Percentiles rank a stretch among this genome's conserved stretches.
These are phyloP conservation scores for Drosophila basisetae DNA, from an alignment of 2,888 invertebrate genomes.

Conservation along the genomic window DNA sequence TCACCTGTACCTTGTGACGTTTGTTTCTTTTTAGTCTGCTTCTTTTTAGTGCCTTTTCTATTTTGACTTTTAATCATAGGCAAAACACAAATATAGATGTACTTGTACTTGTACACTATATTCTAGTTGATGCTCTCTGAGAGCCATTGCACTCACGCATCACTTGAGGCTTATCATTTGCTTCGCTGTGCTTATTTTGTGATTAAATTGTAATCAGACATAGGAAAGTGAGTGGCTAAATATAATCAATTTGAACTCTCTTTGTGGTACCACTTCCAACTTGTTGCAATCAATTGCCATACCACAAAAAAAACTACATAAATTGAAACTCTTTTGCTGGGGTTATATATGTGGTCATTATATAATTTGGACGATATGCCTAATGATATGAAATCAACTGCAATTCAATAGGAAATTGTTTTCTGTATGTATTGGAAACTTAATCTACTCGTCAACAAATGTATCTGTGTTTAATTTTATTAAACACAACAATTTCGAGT, in stretches of 20 bases:
- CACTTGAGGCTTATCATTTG: conserved; percentile 38
- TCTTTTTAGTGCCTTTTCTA: neutral
- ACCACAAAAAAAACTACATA: neutral
- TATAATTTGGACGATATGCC: neutral
- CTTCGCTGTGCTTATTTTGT: conserved; percentile 18
- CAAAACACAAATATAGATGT: neutral
- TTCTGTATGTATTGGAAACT: too few species aligned
- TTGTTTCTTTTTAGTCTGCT: neutral
- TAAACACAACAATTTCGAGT: conserved; percentile 9
- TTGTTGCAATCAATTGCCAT: conserved; percentile 2
- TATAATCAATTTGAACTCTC: conserved; percentile 31
- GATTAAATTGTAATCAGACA: conserved; percentile 24
- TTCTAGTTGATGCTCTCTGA: conserved; percentile 14
- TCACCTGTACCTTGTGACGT: conserved; percentile 7
- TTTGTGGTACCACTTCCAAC: conserved; percentile 5
- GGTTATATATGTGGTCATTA: neutral
- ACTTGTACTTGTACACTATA: conserved; percentile 1
- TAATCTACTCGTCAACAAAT: conserved; percentile 14
- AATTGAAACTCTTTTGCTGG: neutral
- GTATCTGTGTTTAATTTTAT: neutral
- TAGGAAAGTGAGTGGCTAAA: conserved; percentile 36
- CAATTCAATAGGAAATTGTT: neutral
- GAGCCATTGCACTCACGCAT: conserved; percentile 21
- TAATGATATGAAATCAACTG: neutral
- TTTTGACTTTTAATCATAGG: neutral